Conservation (phyloP, 2,113 vertebrate species). For the Antennarius striatus region DNA sequence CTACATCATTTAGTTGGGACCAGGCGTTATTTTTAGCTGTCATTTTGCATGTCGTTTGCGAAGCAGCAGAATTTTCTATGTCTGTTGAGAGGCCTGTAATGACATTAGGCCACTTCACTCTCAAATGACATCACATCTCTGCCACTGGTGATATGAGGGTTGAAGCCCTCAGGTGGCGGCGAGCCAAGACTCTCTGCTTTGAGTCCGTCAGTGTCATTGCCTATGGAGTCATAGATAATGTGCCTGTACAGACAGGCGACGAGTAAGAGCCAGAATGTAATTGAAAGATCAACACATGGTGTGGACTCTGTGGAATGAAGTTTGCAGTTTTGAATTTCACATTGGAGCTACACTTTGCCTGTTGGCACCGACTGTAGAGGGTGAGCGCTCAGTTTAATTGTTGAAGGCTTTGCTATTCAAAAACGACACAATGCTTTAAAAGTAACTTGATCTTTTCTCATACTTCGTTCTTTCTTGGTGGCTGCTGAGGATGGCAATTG, state of each 20-base stretch:
- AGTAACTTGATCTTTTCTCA: conserved; percentile 28
- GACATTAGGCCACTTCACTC: conserved; percentile 33
- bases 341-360: conserved; percentile 37
- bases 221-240: conserved; percentile 44
- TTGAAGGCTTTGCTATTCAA: conserved; percentile 26
- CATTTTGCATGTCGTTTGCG: conserved; percentile 24
- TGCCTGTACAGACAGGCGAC: conserved; percentile 19
- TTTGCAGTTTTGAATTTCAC: conserved; percentile 55
- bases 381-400: conserved; percentile 27
- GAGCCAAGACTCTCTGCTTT: conserved; percentile 37
- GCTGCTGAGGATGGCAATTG: conserved; percentile 1
- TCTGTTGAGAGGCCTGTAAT: conserved; percentile 29
- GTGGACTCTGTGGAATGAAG: conserved; percentile 45
- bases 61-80: conserved; percentile 24
- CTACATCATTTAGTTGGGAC: conserved; percentile 34
- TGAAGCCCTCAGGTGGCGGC: conserved; percentile 17
- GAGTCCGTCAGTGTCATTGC: conserved; percentile 35
- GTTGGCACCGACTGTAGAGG: conserved; percentile 22
- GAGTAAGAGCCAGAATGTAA: conserved; percentile 21
- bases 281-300: conserved; percentile 34
- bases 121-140: conserved; percentile 56
- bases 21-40: conserved; percentile 48
- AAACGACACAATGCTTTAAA: conserved; percentile 33
- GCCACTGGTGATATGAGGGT: conserved; percentile 34
- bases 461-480: conserved; percentile 36